Base-by-base conservation (phyloP, 23 tunicate species). In the Halocynthia aurantium region DNA sequence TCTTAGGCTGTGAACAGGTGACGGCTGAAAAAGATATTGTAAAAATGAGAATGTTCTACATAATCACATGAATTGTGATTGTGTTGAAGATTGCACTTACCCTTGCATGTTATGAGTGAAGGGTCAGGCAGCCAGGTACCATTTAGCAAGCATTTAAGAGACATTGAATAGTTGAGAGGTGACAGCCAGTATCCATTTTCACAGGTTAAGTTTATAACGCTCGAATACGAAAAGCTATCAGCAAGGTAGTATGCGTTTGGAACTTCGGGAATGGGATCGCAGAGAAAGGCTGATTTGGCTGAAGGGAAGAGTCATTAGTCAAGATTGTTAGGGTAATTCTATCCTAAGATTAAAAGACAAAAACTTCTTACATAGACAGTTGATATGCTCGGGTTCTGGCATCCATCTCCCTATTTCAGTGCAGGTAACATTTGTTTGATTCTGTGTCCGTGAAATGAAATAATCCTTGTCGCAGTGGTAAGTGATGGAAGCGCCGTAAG, bases 121-220 rank as follows among this genome's bases (percentile, higher is more conserved):
- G 84, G 80, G 51, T 80, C 60, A 10, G 90, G 90, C 18, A 10
- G 44, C 90, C 90, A 85, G 22, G 52, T 52, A n/a, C 84, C 90
- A 67, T 61, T 58, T 8, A 72, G 53, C 50, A 50, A n/a, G 84
- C 90, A 85, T 8, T 19, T 52, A 2, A 82, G 12, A 13, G 69
- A 52, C n/a, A n/a, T 54, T 11, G 79, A 61, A 60, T 71, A 81
- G 49, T 60, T 73, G 60, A 22, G 50, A 22, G 92, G 85, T 50
- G 77, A 44, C 17, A 87, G 50, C 93, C 93, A 87, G 76, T 53
- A 83, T 6, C 95, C 95, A 79, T 72, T 67, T 50, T 61, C 50
- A 69, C 96, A 89, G 6, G 75, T 70, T 8, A 89, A 53, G 17
- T 69, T 69, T 7, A 85, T 80, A 52, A 75, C 54, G n/a, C 81